Conservation (phyloP, 2,888 invertebrate genomes). For the Serrognathus titanus region DNA sequence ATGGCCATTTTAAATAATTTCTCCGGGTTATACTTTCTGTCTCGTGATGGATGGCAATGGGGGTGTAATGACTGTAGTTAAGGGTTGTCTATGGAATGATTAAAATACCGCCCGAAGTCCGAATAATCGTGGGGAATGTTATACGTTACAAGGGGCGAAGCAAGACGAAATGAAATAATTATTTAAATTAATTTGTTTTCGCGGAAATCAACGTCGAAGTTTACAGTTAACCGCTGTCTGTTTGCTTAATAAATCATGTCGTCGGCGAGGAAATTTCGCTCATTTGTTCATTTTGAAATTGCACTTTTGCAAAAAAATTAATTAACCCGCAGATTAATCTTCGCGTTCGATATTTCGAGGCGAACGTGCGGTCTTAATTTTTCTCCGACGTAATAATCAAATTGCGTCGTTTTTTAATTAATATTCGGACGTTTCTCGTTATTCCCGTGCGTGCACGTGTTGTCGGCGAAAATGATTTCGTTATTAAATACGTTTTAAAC, state of each 20-base stretch:
- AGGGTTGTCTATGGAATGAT: slow-evolving; percentile 16
- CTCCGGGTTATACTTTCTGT: slow-evolving; percentile 1
- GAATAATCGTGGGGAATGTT: background rate
- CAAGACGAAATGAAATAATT: too few species aligned
- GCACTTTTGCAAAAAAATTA: background rate
- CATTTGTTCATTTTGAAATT: background rate
- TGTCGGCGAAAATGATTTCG: background rate
- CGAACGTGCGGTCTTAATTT: background rate
- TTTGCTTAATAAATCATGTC: too few species aligned
- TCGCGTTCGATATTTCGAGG: background rate
- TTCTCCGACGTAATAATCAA: background rate
- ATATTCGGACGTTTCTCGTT: background rate
- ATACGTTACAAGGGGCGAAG: too few species aligned
- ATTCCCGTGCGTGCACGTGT: slow-evolving; percentile 1
- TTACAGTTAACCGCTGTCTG: background rate
- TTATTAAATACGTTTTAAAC: slow-evolving; percentile 2
- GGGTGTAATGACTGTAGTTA: slow-evolving; percentile 20
- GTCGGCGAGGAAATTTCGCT: background rate
- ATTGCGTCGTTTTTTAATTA: background rate
- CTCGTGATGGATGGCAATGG: slow-evolving; percentile 18
- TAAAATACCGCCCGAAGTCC: slow-evolving; percentile 15
- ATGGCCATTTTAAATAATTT: background rate
- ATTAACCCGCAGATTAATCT: background rate
- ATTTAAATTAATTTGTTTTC: too few species aligned
- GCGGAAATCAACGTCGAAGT: background rate